Conservation (phyloP, 1,140 invertebrate species). For the Zaprionus kolodkinae region DNA sequence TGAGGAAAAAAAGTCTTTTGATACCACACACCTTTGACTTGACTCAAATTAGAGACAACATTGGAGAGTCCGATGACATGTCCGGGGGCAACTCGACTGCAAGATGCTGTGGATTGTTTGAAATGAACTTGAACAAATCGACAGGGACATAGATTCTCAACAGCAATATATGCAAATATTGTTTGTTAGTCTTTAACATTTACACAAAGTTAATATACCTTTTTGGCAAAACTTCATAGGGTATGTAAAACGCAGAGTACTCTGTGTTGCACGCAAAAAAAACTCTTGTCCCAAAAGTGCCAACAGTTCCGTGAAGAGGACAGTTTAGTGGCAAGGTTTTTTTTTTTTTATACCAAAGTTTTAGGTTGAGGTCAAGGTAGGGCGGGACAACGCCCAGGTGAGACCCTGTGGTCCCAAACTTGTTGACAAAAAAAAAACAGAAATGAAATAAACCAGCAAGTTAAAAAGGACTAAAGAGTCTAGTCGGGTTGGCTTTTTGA, state of each 20-base stretch:
- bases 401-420: conserved; percentile 40
- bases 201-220: neutral
- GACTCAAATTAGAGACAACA: conserved; percentile 46
- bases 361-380: conserved; percentile 38
- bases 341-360: conserved; percentile 18
- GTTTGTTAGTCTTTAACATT: neutral
- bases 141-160: conserved; percentile 8
- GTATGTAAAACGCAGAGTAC: neutral
- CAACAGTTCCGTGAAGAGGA: conserved; percentile 29
- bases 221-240: neutral
- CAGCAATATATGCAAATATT: neutral
- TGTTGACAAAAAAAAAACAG: conserved; percentile 29
- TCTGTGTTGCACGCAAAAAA: conserved; percentile 6
- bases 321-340: neutral
- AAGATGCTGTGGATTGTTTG: too few species aligned
- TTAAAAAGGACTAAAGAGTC: conserved; percentile 9
- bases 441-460: conserved; percentile 9
- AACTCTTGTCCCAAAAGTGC: conserved; percentile 41
- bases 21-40: conserved; percentile 37
- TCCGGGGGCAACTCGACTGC: too few species aligned
- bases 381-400: conserved; percentile 38
- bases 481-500: conserved; percentile 25
- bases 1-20: conserved; percentile 38
- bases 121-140: too few species aligned
- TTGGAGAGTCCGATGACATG: neutral